Evolutionary conservation across 1,140 invertebrate genomes (phyloP).

Genomic region (Conopomorpha cramerella): DNA sequence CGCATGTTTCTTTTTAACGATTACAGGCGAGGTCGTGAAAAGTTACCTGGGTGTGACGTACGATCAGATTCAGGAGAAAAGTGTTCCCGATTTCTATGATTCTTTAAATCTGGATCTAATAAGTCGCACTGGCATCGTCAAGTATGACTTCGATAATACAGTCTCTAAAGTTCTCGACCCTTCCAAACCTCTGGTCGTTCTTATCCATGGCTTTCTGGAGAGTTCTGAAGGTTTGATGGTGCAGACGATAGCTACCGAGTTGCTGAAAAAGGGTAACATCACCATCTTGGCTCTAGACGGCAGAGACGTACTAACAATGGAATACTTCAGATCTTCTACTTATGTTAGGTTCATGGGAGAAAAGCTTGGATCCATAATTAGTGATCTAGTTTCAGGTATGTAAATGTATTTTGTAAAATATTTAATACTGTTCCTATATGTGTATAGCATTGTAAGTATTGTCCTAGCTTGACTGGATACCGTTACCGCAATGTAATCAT

Average conservation of each 20-base stretch:
- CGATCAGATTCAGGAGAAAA: constrained; percentile 38
- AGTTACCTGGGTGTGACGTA: constrained; percentile 37
- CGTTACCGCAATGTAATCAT: no score
- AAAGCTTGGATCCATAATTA: constrained; percentile 25
- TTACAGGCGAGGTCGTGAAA: constrained; percentile 34
- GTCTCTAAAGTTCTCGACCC: no score
- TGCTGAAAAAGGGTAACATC: constrained; percentile 18
- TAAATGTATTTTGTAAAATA: constrained; percentile 6
- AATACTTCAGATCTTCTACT: constrained; percentile 46
- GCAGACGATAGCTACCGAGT: constrained; percentile 21
- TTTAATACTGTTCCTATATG: not conserved
- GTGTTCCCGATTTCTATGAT: constrained; percentile 17
- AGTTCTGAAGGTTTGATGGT: constrained; percentile 44
- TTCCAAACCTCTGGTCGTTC: constrained; percentile 15
- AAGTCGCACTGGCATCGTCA: not conserved
- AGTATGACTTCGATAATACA: not conserved
- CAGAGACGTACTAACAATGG: constrained; percentile 32
- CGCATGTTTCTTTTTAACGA: no score
- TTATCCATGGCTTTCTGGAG: constrained; percentile 41
- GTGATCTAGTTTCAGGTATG: constrained; percentile 28
- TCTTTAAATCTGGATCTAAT: constrained; percentile 28
- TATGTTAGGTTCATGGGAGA: constrained; percentile 47
- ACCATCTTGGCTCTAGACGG: constrained; percentile 42
- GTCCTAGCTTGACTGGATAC: no score
- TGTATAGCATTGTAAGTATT: not conserved